Conservation (phyloP, 2,797 vertebrate species). For the Ispidina picta region DNA sequence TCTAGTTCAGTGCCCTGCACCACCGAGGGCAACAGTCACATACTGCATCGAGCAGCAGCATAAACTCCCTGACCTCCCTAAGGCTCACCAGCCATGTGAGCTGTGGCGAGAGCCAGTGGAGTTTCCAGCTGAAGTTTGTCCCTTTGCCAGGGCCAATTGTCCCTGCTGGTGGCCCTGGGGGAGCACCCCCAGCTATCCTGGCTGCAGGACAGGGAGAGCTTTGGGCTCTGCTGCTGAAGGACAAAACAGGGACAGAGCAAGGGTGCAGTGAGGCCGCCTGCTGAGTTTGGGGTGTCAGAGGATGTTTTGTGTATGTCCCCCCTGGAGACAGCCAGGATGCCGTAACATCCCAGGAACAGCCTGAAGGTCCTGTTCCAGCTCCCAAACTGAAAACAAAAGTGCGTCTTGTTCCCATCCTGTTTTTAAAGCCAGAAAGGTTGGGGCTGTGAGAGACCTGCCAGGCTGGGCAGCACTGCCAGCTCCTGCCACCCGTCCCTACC, state of each 20-base stretch:
- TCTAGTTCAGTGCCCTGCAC: background rate
- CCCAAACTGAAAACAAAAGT: conserved; percentile 24
- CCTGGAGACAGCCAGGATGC: accelerated
- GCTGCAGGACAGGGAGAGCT: background rate
- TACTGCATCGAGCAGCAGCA: background rate
- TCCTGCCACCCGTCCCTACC: accelerated
- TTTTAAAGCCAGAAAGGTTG: conserved; percentile 36
- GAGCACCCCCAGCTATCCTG: background rate
- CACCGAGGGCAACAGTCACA: background rate
- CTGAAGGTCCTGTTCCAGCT: conserved; percentile 32
- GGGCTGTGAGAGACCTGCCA: background rate
- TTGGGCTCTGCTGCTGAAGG: background rate
- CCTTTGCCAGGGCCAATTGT: background rate
- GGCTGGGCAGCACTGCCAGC: conserved; percentile 26
- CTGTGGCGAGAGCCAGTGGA: accelerated
- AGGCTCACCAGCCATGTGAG: background rate
- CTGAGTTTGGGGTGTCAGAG: background rate
- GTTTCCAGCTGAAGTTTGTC: background rate
- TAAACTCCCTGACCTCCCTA: conserved; percentile 4
- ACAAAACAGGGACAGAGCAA: background rate
- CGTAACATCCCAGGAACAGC: background rate
- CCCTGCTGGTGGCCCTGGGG: background rate
- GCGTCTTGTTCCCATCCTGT: conserved; percentile 3
- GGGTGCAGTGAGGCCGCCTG: background rate
- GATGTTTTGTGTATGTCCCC: accelerated